phyloP scores from a whole-genome alignment of 53 echinoderm and acorn worm genomes.

The Zoroaster sp. region DNA sequence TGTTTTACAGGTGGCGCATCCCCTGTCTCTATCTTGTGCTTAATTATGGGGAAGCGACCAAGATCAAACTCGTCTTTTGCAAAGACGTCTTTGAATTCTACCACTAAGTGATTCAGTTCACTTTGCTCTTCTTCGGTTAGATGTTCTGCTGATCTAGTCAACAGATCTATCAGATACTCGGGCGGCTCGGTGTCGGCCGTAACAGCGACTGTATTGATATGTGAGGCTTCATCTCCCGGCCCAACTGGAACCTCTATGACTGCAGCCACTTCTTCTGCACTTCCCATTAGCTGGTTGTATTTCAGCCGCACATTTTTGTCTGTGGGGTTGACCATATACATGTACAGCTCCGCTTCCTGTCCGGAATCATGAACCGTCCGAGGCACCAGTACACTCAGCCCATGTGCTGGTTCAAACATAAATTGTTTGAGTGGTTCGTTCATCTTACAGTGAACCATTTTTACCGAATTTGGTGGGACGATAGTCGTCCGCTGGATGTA shows the following conservation, averaged over 20 bases:
- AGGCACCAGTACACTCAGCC: conserved; percentile 7
- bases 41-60: conserved; percentile 8
- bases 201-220: neutral
- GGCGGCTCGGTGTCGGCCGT: no score
- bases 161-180: conserved; percentile 16
- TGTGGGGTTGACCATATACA: conserved; percentile 58
- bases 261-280: conserved; percentile 22
- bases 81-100: conserved; percentile 41
- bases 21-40: conserved; percentile 43
- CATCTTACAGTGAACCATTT: conserved; percentile 14
- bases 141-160: neutral
- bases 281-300: neutral
- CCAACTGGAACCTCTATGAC: neutral
- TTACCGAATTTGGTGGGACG: conserved; percentile 4
- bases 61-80: conserved; percentile 47
- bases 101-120: neutral
- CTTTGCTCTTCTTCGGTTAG: neutral
- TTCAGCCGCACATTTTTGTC: conserved; percentile 15
- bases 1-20: conserved; percentile 36
- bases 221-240: neutral
- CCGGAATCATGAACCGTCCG: conserved; percentile 21
- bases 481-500: neutral
- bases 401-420: conserved; percentile 35
- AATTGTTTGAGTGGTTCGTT: neutral
- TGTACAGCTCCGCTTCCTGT: neutral